Base-by-base conservation (phyloP, 2,888 invertebrate species). In the Diloba caeruleocephala region DNA sequence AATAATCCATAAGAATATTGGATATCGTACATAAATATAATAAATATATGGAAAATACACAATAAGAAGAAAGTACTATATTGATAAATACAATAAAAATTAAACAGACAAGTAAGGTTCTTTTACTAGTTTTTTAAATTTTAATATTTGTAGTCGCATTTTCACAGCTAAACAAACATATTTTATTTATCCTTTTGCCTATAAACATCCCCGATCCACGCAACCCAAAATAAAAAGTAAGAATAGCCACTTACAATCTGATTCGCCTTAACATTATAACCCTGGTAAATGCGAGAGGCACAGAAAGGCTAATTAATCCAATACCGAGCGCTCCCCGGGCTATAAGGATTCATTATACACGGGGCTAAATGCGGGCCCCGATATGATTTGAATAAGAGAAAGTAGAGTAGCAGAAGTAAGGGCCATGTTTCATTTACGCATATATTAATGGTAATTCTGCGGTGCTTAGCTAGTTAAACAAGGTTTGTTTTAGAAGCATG, bases 291-390 rank as follows among this genome's bases (percentile, higher is more conserved):
- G 45, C 46, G 15, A 21, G 26, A 52, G 46, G 36, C 37, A 21
- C 37, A 21, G 39, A 31, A 32, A 6, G 10, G 10, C 19, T 53
- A 32, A 41, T 53, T 53, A 53, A 53, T 53, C 46, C 46, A 46
- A 53, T 53, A 25, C 15, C 6, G 29, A 19, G 23, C 36, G 9
- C 37, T 32, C 33, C 33, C 23, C 15, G 10, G 31, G 31, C 52
- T 31, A 10, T 25, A 6, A 15, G 41, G 41, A 46, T 46, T 42
- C 36, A 46, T 53, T 53, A 46, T 46, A 25, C 23, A 17, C 23
- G 17, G 12, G 34, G 10, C 14, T 37, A 4, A 21, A 21, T 25
- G 23, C 12, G 25, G 23, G 8, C 17, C 19, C 31, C 14, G 15
- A 10, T 36, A 9, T 25, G 29, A 34, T 33, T 41, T 9, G 19